Percentiles rank a stretch among this genome's conserved stretches.
phyloP scores from a whole-genome alignment of 2,888 invertebrate species.

The Parasteatoda lunata region DNA sequence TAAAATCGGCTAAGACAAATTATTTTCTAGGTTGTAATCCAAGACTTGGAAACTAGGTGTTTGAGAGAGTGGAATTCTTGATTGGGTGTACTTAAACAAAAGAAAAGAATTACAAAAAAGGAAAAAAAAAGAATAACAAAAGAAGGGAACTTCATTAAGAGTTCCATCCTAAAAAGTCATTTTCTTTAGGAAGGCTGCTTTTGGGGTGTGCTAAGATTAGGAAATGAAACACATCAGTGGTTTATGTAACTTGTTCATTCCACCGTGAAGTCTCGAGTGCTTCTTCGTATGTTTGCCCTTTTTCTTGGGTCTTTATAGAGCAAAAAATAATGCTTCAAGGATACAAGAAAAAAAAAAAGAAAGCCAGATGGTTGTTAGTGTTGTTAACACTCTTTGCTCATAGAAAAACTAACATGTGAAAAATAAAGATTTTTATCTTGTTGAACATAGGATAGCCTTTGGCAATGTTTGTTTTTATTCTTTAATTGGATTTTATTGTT shows the following conservation, averaged over 20 bases:
- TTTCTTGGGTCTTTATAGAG: neutral
- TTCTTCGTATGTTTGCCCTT: neutral
- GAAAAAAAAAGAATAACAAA: neutral
- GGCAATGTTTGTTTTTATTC: too few species aligned
- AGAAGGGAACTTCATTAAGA: constrained; percentile 1
- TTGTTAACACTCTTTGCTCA: neutral
- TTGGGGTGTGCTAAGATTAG: constrained; percentile 3
- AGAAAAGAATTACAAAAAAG: neutral
- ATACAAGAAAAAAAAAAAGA: neutral
- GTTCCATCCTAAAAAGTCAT: constrained; percentile 15
- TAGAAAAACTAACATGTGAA: too few species aligned
- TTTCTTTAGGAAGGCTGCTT: constrained; percentile 29
- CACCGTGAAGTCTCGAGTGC: neutral
- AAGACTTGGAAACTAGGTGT: neutral
- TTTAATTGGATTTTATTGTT: too few species aligned
- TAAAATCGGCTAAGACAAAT: too few species aligned
- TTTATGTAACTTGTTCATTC: neutral
- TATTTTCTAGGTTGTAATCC: neutral
- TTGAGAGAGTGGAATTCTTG: neutral
- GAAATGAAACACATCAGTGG: constrained; percentile 15
- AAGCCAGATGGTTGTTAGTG: neutral
- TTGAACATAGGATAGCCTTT: too few species aligned
- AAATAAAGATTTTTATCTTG: too few species aligned
- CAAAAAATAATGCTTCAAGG: neutral
- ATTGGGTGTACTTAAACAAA: neutral